phyloP scores from a whole-genome alignment of 1,140 invertebrate species.

The Drosophila ambigua region DNA sequence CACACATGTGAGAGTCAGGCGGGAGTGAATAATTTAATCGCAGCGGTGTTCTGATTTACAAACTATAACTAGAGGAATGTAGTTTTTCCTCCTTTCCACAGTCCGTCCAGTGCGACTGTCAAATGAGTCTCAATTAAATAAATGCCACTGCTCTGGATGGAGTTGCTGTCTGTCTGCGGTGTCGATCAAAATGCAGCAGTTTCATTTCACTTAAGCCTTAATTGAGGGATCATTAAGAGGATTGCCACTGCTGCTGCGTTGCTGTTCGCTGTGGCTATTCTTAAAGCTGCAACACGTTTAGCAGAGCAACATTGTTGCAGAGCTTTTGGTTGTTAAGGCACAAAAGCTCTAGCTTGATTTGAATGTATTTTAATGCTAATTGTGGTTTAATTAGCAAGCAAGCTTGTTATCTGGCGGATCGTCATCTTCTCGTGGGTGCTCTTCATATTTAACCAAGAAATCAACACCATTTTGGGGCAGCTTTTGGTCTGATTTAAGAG shows the following conservation, averaged over 20 bases:
- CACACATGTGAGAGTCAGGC: no score
- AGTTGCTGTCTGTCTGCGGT: conserved; percentile 18
- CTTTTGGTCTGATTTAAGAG: background rate
- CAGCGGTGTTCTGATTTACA: background rate
- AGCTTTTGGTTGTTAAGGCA: background rate
- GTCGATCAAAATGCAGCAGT: conserved; percentile 45
- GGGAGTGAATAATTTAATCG: no score
- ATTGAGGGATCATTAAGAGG: conserved; percentile 55
- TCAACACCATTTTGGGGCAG: background rate
- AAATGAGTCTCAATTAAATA: conserved; percentile 60
- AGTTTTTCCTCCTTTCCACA: background rate
- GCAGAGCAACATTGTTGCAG: conserved; percentile 43
- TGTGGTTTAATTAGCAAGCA: conserved; percentile 23
- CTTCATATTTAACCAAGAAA: conserved; percentile 4
- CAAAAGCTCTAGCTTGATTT: background rate
- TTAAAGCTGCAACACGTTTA: conserved; percentile 11
- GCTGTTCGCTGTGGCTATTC: conserved; percentile 10
- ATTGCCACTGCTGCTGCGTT: conserved; percentile 4
- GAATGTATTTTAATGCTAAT: conserved; percentile 12
- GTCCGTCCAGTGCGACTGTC: background rate
- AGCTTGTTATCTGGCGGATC: background rate
- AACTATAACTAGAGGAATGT: no score
- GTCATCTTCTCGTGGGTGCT: background rate
- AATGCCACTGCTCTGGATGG: conserved; percentile 25
- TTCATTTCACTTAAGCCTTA: conserved; percentile 59